These are phyloP conservation scores for Meandrusa payeni DNA, from an alignment of 2,888 invertebrate species.

Conservation along the genomic window DNA sequence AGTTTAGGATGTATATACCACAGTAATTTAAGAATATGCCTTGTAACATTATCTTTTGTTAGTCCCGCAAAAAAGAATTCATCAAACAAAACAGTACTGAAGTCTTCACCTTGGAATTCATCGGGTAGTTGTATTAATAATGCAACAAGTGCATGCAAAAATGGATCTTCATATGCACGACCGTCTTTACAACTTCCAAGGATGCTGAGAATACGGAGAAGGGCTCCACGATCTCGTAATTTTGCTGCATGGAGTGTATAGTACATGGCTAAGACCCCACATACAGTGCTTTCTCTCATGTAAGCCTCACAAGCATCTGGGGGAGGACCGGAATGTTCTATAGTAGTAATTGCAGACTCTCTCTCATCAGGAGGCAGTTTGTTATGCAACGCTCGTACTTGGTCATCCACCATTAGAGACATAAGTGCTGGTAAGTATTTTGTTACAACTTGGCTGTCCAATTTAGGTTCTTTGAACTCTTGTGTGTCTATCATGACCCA, in stretches of 20 bases:
- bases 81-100: constrained; percentile 96
- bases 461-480: constrained; percentile 96
- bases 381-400: constrained; percentile 89
- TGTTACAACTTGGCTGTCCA: constrained; percentile 95
- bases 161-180: constrained; percentile 96
- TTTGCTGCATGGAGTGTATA: constrained; percentile 94
- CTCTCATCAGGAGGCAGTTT: constrained; percentile 96
- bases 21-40: constrained; percentile 93
- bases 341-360: constrained; percentile 94
- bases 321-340: constrained; percentile 95
- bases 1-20: constrained; percentile 95
- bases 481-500: constrained; percentile 98
- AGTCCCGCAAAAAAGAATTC: constrained; percentile 96
- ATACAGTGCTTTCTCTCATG: constrained; percentile 94
- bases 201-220: constrained; percentile 93
- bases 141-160: constrained; percentile 94
- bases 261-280: constrained; percentile 96
- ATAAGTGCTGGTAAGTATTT: constrained; percentile 96
- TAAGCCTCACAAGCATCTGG: constrained; percentile 97
- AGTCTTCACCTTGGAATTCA: constrained; percentile 96
- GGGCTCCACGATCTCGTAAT: constrained; percentile 88
- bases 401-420: constrained; percentile 95
- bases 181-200: constrained; percentile 95
- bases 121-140: constrained; percentile 93
- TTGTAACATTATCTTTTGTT: constrained; percentile 93